Percentiles rank a stretch among this genome's conserved stretches.
Evolutionary conservation across 2,113 vertebrate species (phyloP).

Genomic region (Dasypus novemcinctus): DNA sequence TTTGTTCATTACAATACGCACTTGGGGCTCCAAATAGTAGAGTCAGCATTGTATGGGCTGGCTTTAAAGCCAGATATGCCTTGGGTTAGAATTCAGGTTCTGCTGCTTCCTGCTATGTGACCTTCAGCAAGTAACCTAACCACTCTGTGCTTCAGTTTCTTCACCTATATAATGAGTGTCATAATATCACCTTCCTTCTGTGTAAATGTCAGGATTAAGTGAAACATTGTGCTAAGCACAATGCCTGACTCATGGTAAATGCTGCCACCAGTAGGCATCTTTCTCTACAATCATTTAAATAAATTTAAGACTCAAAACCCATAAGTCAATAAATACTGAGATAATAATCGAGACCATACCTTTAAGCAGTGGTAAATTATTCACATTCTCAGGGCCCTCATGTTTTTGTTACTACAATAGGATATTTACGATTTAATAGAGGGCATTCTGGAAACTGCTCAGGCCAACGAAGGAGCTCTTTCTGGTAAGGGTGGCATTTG

Average conservation of each 20-base stretch:
- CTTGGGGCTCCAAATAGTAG: neutral
- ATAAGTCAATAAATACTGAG: neutral
- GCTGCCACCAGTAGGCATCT: neutral
- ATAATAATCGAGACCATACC: neutral
- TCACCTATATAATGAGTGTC: neutral
- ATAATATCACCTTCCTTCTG: neutral
- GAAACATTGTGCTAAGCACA: neutral
- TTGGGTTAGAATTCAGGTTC: neutral
- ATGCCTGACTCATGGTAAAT: neutral
- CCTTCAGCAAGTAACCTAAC: neutral
- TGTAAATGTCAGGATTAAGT: neutral
- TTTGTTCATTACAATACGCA: neutral
- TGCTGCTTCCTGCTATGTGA: neutral
- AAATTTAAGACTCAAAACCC: constrained; percentile 31
- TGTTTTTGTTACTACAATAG: neutral
- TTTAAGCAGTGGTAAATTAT: neutral
- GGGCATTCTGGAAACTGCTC: constrained; percentile 19
- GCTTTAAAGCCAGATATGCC: neutral
- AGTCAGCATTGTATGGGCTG: neutral
- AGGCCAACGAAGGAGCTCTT: neutral
- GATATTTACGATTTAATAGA: neutral
- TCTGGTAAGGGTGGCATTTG: neutral
- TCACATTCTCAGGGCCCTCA: neutral
- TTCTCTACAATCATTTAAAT: constrained; percentile 19
- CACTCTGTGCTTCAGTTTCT: no score